Percentiles rank a stretch among this genome's conserved stretches.
phyloP scores from a whole-genome alignment of 1,140 invertebrate genomes.

The Scaptomyza pallida region DNA sequence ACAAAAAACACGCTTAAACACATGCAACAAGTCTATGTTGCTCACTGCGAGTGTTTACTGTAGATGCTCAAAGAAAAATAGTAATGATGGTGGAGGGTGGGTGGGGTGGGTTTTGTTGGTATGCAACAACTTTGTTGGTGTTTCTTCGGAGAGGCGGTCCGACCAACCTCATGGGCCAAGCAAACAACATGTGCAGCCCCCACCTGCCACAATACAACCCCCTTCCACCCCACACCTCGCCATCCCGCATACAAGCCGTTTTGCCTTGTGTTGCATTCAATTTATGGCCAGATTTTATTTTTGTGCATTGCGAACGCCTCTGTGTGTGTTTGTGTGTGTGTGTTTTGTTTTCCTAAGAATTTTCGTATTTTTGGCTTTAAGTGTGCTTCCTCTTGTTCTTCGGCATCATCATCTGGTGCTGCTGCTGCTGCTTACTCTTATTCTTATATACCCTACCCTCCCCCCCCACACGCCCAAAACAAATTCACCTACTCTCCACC shows the following conservation, averaged over 20 bases:
- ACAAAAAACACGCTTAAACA: neutral
- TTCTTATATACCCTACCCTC: conserved; percentile 1
- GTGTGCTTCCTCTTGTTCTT: conserved; percentile 26
- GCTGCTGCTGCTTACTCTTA: conserved; percentile 15
- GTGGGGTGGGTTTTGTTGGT: too few relatives aligned
- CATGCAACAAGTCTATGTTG: neutral
- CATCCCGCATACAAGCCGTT: neutral
- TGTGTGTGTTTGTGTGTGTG: conserved; percentile 4
- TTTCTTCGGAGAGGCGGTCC: neutral
- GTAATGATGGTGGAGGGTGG: neutral
- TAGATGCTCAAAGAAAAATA: neutral
- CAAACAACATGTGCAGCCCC: conserved; percentile 40
- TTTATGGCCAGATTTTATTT: conserved; percentile 54
- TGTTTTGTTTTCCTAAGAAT: conserved; percentile 47
- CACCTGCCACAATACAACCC: neutral
- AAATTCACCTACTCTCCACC: neutral
- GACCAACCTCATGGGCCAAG: conserved; percentile 28
- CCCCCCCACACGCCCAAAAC: neutral
- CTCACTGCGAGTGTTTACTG: conserved; percentile 23
- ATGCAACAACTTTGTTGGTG: conserved; percentile 18
- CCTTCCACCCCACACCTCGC: neutral
- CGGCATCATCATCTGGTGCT: conserved; percentile 11
- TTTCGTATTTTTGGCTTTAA: conserved; percentile 49
- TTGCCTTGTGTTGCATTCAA: conserved; percentile 45
- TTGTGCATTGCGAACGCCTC: conserved; percentile 16